A percentile compares a stretch with the other conserved stretches of the same genome.
phyloP scores from a whole-genome alignment of 2,113 vertebrate species.

The Gallinago media region DNA sequence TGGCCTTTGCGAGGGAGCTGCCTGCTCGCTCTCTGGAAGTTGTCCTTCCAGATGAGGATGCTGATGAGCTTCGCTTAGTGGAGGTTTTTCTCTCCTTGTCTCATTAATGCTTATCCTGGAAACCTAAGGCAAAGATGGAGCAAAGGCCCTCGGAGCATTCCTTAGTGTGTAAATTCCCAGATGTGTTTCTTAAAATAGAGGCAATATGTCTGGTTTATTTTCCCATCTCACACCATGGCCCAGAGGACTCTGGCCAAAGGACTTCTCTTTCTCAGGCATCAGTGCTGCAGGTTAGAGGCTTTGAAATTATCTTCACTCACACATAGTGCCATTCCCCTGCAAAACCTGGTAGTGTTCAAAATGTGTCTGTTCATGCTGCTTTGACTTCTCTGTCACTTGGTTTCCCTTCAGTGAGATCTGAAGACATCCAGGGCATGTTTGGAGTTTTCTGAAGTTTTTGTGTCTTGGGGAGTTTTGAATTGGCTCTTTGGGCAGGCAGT shows the following conservation, averaged over 20 bases:
- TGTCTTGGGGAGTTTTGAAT: background rate
- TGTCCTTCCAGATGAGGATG: background rate
- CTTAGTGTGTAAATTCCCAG: background rate
- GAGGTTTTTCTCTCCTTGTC: background rate
- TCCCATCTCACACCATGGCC: background rate
- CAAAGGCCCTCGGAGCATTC: background rate
- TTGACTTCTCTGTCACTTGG: background rate
- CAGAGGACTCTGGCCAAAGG: background rate
- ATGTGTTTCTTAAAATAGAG: background rate
- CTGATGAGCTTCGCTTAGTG: fast-evolving
- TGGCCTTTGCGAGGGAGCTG: background rate
- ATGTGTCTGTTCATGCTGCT: background rate
- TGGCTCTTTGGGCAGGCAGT: background rate
- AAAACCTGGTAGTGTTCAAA: background rate
- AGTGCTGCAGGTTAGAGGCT: background rate
- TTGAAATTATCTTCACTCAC: background rate
- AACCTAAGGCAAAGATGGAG: background rate
- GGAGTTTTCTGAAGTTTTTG: background rate
- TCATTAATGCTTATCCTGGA: background rate
- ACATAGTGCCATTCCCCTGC: background rate
- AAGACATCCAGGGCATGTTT: background rate
- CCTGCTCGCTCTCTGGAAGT: background rate
- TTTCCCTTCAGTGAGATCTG: background rate
- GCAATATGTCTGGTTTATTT: fast-evolving
- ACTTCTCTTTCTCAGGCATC: background rate